Evolutionary conservation across 1,140 invertebrate species (phyloP), one percentile per base, ranked within the genome.

Genomic region (Eriosoma lanigerum): DNA sequence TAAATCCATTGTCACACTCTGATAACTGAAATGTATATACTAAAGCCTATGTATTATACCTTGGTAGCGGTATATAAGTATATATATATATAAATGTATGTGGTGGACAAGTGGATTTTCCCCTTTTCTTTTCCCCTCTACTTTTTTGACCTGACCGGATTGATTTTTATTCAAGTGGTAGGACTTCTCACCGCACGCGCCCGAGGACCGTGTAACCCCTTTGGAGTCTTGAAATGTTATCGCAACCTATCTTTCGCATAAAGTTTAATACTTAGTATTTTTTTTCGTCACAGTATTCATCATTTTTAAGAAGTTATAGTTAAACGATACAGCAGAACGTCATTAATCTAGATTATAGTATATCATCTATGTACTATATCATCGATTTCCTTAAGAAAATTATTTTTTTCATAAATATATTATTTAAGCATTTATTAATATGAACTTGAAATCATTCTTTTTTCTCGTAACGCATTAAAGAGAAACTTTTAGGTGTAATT

Each of bases 151-250:
- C 19, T 52, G 70, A 5, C 50, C 26, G 48, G 50, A 73, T 73
- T 73, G 70, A 73, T 73, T 73, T 73, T 72, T 72, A 48, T 38
- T 38, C 46, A 52, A 73, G 48, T n/a, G 68, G 17, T 24, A 19
- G 60, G 29, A 62, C 60, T 62, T 62, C n/a, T 62, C 60, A 62
- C 60, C 60, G 24, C 68, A 13, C 46, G 26, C 48, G 3, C 24
- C 17, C 29, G 26, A 52, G 32, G 3, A 38, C 32, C 32, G 32
- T n/a, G n/a, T 4, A 38, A 38, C 32, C 21, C 46, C 21, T 9
- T 24, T 44, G 8, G 4, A n/a, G 38, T 70, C 32, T 48, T n/a
- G n/a, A 48, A 21, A 29, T 70, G 21, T 70, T 70, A 48, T 17
- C n/a, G 38, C 13, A 70, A 70, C 13, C 44, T 1, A 46, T 70